A percentile compares a stretch with the other conserved stretches of the same genome.
phyloP scores from a whole-genome alignment of 2,888 invertebrate genomes.

The Tuberolachnus salignus region DNA sequence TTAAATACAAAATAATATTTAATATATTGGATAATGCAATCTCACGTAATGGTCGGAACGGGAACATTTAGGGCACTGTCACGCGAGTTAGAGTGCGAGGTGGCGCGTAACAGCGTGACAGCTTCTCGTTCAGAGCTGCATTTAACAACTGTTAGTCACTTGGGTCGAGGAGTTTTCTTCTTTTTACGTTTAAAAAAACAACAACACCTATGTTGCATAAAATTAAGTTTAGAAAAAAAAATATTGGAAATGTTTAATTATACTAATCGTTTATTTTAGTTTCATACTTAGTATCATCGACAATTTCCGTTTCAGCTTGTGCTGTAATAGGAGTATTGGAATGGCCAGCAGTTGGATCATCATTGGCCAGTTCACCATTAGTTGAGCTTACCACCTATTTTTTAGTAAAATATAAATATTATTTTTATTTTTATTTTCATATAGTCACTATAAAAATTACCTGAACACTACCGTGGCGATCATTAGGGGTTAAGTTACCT shows the following conservation, averaged over 20 bases:
- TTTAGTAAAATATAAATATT: slow-evolving; percentile 55
- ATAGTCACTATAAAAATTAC: slow-evolving; percentile 64
- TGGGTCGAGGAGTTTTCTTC: slow-evolving; percentile 92
- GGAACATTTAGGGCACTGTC: slow-evolving; percentile 67
- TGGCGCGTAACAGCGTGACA: slow-evolving; percentile 69
- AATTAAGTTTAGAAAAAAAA: slow-evolving; percentile 9
- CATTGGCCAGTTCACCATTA: slow-evolving; percentile 92
- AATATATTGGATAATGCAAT: slow-evolving; percentile 48
- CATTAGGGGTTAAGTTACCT: slow-evolving; percentile 89
- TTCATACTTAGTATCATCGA: slow-evolving; percentile 96
- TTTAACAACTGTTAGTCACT: slow-evolving; percentile 81
- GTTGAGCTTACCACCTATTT: slow-evolving; percentile 94
- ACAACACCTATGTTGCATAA: slow-evolving; percentile 66
- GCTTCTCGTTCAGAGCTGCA: slow-evolving; percentile 71
- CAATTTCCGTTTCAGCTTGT: slow-evolving; percentile 90
- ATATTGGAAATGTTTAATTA: not conserved
- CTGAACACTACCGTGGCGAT: slow-evolving; percentile 97
- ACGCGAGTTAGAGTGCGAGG: slow-evolving; percentile 70
- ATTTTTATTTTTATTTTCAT: not conserved
- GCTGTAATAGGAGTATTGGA: slow-evolving; percentile 96
- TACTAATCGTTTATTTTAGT: slow-evolving; percentile 58
- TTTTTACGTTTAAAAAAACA: slow-evolving; percentile 99
- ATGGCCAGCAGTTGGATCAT: slow-evolving; percentile 95
- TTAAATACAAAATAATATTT: slow-evolving; percentile 52
- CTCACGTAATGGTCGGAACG: slow-evolving; percentile 55